These are phyloP conservation scores for Gryllus longicercus DNA, from an alignment of 2,888 invertebrate genomes.

Conservation along the genomic window DNA sequence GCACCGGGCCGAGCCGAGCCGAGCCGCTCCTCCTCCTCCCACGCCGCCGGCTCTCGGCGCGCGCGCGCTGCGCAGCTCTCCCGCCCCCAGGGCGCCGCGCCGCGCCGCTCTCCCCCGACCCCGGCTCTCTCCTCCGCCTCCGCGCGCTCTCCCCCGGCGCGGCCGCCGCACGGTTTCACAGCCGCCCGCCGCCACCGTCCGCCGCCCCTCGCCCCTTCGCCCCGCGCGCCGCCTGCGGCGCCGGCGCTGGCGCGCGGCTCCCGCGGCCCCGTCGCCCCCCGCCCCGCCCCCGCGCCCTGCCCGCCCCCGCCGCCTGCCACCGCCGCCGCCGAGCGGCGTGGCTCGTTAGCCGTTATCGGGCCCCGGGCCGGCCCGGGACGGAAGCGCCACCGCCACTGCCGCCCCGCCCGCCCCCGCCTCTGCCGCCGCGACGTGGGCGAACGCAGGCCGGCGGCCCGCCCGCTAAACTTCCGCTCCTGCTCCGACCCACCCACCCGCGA, in stretches of 20 bases:
- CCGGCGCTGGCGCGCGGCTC: slow-evolving; percentile 34
- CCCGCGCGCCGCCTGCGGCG: slow-evolving; percentile 27
- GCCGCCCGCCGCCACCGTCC: slow-evolving; percentile 11
- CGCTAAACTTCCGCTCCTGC: slow-evolving; percentile 24
- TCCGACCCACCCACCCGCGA: slow-evolving; percentile 27
- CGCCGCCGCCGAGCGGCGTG: background rate
- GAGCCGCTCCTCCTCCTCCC: slow-evolving; percentile 45
- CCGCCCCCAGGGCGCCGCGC: slow-evolving; percentile 37
- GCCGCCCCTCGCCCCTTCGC: background rate
- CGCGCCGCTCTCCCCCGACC: slow-evolving; percentile 32
- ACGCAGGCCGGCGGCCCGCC: slow-evolving; percentile 29
- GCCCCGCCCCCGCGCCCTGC: slow-evolving; percentile 23
- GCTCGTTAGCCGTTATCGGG: slow-evolving; percentile 10
- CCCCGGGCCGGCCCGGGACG: background rate
- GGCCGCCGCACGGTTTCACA: slow-evolving; percentile 3
- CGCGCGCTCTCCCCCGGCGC: background rate
- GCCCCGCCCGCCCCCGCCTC: background rate
- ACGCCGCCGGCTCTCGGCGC: slow-evolving; percentile 41
- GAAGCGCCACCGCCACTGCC: background rate
- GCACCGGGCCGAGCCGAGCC: slow-evolving; percentile 36
- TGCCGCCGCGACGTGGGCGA: slow-evolving; percentile 21
- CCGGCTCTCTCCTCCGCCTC: background rate
- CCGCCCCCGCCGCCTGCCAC: slow-evolving; percentile 31
- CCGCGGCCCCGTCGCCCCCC: background rate
- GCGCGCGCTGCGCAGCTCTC: slow-evolving; percentile 38